phyloP scores from a whole-genome alignment of 2,113 vertebrate genomes.

The Rhinoptilus africanus region DNA sequence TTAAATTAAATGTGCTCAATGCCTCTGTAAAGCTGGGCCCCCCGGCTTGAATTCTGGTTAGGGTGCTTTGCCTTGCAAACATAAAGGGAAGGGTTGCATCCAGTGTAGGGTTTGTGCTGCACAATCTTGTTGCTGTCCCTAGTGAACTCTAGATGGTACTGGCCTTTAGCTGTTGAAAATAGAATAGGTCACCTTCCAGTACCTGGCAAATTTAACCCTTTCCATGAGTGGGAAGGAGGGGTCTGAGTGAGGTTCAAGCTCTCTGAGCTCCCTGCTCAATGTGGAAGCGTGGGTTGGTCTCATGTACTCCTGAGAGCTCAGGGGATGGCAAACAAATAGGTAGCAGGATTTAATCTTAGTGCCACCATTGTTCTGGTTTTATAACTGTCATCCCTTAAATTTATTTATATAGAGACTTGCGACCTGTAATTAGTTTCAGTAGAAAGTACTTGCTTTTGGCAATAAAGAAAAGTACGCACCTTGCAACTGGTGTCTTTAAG shows the following conservation, averaged over 20 bases:
- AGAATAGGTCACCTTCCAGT: not conserved
- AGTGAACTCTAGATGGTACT: not conserved
- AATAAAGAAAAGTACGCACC: not conserved
- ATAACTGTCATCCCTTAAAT: not conserved
- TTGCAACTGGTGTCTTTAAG: not conserved
- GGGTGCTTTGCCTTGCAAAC: not conserved
- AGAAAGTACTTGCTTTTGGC: not conserved
- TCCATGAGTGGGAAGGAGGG: not conserved
- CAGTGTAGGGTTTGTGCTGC: not conserved
- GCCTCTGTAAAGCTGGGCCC: not conserved
- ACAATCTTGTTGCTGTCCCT: not conserved
- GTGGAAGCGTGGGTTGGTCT: not conserved
- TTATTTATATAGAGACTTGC: not conserved
- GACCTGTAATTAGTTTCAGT: not conserved
- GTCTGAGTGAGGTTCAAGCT: not conserved
- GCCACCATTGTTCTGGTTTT: not conserved
- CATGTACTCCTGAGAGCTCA: not conserved
- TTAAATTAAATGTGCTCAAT: not conserved
- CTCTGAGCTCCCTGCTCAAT: not conserved
- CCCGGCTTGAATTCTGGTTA: not conserved
- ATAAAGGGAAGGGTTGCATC: not conserved
- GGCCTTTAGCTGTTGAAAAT: not conserved
- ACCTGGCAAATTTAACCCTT: not conserved
- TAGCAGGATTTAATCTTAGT: not conserved
- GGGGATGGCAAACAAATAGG: not conserved